phyloP scores from a whole-genome alignment of 2,888 invertebrate genomes.

The Sphinx pinastri region DNA sequence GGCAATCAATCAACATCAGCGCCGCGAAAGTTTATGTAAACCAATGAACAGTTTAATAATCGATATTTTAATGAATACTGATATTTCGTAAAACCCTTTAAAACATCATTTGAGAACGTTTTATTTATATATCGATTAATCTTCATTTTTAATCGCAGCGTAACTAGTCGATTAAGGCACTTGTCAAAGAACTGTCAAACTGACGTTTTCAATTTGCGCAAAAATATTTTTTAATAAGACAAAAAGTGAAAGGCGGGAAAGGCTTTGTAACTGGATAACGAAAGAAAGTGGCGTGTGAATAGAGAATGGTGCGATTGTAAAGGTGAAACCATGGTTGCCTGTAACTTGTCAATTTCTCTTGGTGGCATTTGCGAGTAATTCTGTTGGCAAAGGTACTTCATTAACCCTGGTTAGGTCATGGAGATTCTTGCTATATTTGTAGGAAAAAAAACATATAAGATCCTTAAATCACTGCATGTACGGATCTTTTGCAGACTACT shows the following conservation, averaged over 20 bases:
- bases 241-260: constrained; percentile 77
- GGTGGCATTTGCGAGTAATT: background rate
- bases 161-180: background rate
- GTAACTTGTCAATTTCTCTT: constrained; percentile 16
- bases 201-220: constrained; percentile 5
- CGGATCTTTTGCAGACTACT: too few relatives aligned
- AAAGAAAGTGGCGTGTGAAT: constrained; percentile 78
- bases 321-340: constrained; percentile 60
- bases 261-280: constrained; percentile 74
- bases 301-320: constrained; percentile 54
- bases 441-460: too few relatives aligned
- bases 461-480: too few relatives aligned
- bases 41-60: too few relatives aligned
- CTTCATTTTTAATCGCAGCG: background rate
- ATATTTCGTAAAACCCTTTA: background rate
- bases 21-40: too few relatives aligned
- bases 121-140: background rate
- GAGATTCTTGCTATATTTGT: too few relatives aligned
- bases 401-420: too few relatives aligned
- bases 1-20: too few relatives aligned
- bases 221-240: constrained; percentile 26
- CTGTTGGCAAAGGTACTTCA: too few relatives aligned
- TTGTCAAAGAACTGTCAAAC: constrained; percentile 11
- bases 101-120: background rate
- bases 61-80: too few relatives aligned